Base-by-base conservation (phyloP, 2,797 vertebrate species). In the Rhynchonycteris naso region DNA sequence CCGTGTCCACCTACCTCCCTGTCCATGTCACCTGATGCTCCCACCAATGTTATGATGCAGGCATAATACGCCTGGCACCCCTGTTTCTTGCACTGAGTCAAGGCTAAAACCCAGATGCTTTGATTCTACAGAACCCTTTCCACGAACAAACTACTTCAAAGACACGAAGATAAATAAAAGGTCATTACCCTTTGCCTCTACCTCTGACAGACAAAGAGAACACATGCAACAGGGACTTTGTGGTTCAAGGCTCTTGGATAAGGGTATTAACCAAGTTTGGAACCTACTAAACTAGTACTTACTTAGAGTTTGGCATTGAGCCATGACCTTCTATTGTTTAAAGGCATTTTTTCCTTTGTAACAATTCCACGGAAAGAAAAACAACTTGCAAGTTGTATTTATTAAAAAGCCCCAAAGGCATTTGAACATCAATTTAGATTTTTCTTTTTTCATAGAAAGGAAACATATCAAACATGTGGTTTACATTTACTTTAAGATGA, bases 271-370 rank as follows among this genome's bases (percentile, higher is more conserved):
- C 81, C 16, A 87, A 72, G 63, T 85, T 81, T 86, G 65, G 92
- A 95, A 81, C 47, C 65, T 24, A 75, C 72, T 72, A 86, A 93
- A 95, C 90, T 22, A 71, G 24, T 33, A 86, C 19, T 92, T 83
- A 88, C 54, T 96, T 88, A 13, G 56, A 92, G 26, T 91, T 72
- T 93, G 94, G 84, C 91, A 74, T 71, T 33, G 90, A 96, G 93
- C 85, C 94, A 96, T 94, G 94, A 93, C 91, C 71, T 96, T 92
- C 87, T 91, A 75, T 84, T 96, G 65, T 96, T 91, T 90, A 94
- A 97, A 97, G 92, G 56, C 95, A 94, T 96, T 97, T 96, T 97
- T 97, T 96, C 87, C 79, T 96, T 94, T 94, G 79, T 95, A 96
- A 96, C 92, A 93, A 94, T 87, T 97, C 85, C 82, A 95, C 84